Conservation (phyloP, 1,140 invertebrate genomes). For the Orchesella cincta region DNA sequence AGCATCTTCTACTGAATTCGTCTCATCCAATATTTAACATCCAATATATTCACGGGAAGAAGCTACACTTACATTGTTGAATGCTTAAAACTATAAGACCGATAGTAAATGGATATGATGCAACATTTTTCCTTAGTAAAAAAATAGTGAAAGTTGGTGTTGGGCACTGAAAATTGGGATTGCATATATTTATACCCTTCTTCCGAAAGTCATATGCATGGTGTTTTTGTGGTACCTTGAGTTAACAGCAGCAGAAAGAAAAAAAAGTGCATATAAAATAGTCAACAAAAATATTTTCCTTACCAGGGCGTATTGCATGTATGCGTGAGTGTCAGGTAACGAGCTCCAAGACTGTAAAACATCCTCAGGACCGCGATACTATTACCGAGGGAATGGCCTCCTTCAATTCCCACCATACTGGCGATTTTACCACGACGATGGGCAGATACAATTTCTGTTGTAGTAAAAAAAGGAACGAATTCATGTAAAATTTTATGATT, state of each 20-base stretch:
- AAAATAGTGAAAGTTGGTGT: no score
- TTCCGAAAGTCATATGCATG: no score
- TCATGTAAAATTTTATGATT: constrained; percentile 19
- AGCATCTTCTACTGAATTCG: no score
- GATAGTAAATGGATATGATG: no score
- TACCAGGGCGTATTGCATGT: constrained; percentile 78
- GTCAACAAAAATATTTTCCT: constrained; percentile 50
- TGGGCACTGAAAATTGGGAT: no score
- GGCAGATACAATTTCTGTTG: constrained; percentile 57
- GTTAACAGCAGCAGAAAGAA: neutral
- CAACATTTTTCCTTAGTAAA: no score
- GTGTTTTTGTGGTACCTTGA: no score
- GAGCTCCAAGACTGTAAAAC: constrained; percentile 69
- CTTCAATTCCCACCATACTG: constrained; percentile 81
- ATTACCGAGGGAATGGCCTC: constrained; percentile 72
- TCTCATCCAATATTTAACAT: no score
- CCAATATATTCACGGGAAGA: no score
- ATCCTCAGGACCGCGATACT: constrained; percentile 69
- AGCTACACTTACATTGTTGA: no score
- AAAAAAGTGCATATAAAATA: constrained; percentile 23
- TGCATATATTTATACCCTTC: no score
- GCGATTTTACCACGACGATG: constrained; percentile 68
- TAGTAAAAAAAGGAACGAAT: constrained; percentile 34
- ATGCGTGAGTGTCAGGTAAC: constrained; percentile 78
- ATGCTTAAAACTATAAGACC: no score